These are phyloP conservation scores for Catalaphyllia jardinei DNA, from an alignment of 64 coral and sea anemone species.

Conservation along the genomic window DNA sequence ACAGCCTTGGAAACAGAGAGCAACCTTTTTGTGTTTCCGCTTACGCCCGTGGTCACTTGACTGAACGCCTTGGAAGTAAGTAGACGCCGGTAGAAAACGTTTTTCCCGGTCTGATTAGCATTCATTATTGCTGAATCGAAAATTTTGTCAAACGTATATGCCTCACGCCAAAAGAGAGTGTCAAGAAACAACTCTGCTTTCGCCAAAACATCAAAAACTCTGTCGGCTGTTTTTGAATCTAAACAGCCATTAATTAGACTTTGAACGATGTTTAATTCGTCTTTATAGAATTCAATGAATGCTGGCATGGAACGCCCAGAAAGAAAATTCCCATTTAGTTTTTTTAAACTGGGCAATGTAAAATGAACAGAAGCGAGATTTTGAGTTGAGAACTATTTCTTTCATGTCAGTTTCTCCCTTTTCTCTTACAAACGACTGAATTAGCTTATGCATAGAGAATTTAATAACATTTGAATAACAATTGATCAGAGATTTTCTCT, in stretches of 20 bases:
- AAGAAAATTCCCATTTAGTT: no score
- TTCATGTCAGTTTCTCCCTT: no score
- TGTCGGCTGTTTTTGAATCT: neutral
- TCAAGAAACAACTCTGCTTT: neutral
- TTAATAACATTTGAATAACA: neutral
- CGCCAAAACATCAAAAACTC: neutral
- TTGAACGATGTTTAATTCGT: neutral
- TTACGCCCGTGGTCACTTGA: neutral
- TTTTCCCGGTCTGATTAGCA: no score
- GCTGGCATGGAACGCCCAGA: neutral
- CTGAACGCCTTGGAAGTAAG: no score
- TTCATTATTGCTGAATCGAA: no score
- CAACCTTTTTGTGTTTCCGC: neutral
- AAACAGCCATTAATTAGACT: neutral
- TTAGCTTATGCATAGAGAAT: slow-evolving; percentile 3
- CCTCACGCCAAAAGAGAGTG: no score
- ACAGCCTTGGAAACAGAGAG: neutral
- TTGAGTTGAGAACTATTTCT: no score
- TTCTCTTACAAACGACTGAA: no score
- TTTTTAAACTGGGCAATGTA: neutral
- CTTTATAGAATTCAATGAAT: slow-evolving; percentile 4
- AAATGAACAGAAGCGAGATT: no score
- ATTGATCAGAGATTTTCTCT: slow-evolving; percentile 18
- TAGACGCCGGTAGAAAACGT: no score
- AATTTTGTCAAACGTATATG: no score